These are phyloP conservation scores for Sinocyclocheilus grahami DNA, from an alignment of 2,113 vertebrate species.

Conservation along the genomic window DNA sequence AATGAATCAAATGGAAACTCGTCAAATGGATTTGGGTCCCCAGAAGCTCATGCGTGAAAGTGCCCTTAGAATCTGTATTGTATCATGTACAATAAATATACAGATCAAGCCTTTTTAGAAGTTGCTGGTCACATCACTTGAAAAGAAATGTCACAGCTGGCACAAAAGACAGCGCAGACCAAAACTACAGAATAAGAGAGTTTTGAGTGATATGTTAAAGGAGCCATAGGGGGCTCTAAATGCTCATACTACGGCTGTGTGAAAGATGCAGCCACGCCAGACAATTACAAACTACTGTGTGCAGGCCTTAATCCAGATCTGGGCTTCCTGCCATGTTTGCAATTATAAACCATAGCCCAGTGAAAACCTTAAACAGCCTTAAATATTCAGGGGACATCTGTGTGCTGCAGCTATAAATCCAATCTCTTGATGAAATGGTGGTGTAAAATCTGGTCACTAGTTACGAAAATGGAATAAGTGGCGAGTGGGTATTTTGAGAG, in stretches of 20 bases:
- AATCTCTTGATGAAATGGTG: constrained; percentile 29
- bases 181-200: not conserved
- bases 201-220: not conserved
- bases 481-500: not conserved
- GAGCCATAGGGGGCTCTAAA: not conserved
- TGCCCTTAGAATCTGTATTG: not conserved
- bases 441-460: constrained; percentile 21
- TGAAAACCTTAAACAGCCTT: constrained; percentile 9
- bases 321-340: constrained; percentile 38
- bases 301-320: constrained; percentile 27
- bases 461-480: not conserved
- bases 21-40: too few species aligned
- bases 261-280: constrained; percentile 7
- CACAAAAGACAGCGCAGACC: not conserved
- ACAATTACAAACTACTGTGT: not conserved
- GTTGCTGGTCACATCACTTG: not conserved
- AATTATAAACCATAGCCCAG: constrained; percentile 24
- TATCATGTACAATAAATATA: not conserved
- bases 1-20: too few species aligned
- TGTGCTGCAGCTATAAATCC: constrained; percentile 3
- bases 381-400: constrained; percentile 23
- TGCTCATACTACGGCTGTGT: not conserved
- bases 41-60: not conserved
- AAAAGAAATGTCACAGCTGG: not conserved
- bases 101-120: not conserved